Evolutionary conservation across 2,113 vertebrate genomes (phyloP).

Genomic region (Entosphenus tridentatus): DNA sequence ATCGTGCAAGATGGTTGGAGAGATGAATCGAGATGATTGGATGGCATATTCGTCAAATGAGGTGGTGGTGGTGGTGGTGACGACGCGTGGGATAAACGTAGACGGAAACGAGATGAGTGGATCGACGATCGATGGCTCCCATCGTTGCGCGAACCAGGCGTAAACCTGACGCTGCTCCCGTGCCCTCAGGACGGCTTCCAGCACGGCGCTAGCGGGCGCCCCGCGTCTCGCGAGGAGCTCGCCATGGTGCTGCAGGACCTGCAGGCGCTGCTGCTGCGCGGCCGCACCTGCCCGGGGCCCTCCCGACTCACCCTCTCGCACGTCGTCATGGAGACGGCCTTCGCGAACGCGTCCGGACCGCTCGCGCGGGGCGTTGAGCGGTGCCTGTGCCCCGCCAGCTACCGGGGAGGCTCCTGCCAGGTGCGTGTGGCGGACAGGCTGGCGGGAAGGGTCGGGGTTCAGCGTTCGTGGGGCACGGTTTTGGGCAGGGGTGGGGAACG

Average conservation of each 20-base stretch:
- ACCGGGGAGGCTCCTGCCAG: constrained; percentile 1
- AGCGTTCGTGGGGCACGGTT: too few relatives aligned
- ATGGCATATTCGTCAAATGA: too few relatives aligned
- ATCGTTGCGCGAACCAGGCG: too few relatives aligned
- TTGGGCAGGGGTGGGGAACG: too few relatives aligned
- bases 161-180: too few relatives aligned
- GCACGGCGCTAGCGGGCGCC: background rate
- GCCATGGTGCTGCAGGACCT: constrained; percentile 1
- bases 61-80: too few relatives aligned
- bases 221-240: constrained; percentile 2
- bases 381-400: background rate
- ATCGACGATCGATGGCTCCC: too few relatives aligned
- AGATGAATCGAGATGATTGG: too few relatives aligned
- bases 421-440: background rate
- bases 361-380: constrained; percentile 1
- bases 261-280: background rate
- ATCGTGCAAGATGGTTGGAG: too few relatives aligned
- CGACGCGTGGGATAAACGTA: too few relatives aligned
- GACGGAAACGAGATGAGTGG: too few relatives aligned
- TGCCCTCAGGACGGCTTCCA: background rate
- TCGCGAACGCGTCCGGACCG: background rate
- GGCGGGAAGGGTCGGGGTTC: too few relatives aligned
- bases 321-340: background rate
- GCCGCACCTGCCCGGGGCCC: background rate
- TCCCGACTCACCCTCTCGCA: background rate